phyloP scores from a whole-genome alignment of 1,140 invertebrate species.

The Olivierus martensii region DNA sequence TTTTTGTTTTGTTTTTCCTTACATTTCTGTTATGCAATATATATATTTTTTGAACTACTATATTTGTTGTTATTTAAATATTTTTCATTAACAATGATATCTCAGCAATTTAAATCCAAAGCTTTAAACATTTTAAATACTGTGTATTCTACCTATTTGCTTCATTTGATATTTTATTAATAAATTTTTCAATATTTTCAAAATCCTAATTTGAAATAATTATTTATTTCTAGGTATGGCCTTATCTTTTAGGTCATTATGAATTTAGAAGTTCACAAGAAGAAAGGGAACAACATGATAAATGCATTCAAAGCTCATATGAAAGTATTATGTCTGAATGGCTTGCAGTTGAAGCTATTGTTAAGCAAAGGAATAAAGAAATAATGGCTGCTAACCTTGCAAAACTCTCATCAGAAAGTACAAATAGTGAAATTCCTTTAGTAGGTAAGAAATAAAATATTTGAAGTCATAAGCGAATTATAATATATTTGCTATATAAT shows the following conservation, averaged over 20 bases:
- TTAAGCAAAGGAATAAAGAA: constrained; percentile 65
- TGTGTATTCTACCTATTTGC: too few species aligned
- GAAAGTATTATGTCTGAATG: constrained; percentile 88
- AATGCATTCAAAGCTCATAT: constrained; percentile 50
- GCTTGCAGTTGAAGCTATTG: constrained; percentile 83
- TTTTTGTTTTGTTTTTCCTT: too few species aligned
- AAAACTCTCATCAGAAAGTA: constrained; percentile 41
- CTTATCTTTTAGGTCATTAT: constrained; percentile 76
- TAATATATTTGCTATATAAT: too few species aligned
- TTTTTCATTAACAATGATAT: too few species aligned
- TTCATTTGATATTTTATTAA: too few species aligned
- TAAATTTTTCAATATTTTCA: too few species aligned
- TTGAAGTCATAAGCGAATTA: neutral
- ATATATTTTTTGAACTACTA: too few species aligned
- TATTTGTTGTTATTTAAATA: too few species aligned
- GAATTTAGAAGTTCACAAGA: constrained; percentile 56
- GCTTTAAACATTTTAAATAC: too few species aligned
- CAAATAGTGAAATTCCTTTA: constrained; percentile 33
- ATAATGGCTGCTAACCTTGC: constrained; percentile 44
- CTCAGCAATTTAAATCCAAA: too few species aligned
- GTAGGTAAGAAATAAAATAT: constrained; percentile 23
- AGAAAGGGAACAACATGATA: constrained; percentile 51
- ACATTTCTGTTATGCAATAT: too few species aligned
- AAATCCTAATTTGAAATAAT: too few species aligned
- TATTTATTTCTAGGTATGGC: constrained; percentile 53